These are phyloP conservation scores for Toxotes lorentzi DNA, from an alignment of 2,797 vertebrate species.

Conservation along the genomic window DNA sequence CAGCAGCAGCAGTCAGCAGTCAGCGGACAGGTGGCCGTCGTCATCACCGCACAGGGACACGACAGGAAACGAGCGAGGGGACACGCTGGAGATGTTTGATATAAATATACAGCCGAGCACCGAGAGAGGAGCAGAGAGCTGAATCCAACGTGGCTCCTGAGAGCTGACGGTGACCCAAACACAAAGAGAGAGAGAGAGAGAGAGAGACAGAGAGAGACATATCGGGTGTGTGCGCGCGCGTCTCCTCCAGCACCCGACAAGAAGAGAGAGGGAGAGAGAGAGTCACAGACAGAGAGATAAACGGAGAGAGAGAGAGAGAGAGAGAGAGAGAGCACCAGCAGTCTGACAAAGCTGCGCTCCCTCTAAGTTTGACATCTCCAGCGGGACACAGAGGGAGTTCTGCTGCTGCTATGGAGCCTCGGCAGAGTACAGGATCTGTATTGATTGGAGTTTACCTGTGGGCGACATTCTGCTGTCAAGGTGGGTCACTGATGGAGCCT, in stretches of 20 bases:
- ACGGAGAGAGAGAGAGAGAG: slow-evolving; percentile 5
- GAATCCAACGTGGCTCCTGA: slow-evolving; percentile 48
- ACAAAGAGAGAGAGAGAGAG: slow-evolving; percentile 30
- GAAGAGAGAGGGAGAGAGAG: slow-evolving; percentile 7
- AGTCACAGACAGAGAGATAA: not conserved
- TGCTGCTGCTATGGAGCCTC: slow-evolving; percentile 65
- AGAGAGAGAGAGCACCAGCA: slow-evolving; percentile 28
- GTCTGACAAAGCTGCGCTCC: slow-evolving; percentile 44
- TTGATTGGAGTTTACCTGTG: slow-evolving; percentile 82
- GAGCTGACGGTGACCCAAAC: slow-evolving; percentile 26
- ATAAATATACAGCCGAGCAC: slow-evolving; percentile 24
- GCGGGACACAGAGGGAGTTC: slow-evolving; percentile 38
- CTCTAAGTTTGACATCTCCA: slow-evolving; percentile 67
- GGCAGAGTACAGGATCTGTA: slow-evolving; percentile 66
- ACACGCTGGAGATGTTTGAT: not conserved
- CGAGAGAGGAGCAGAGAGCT: not conserved
- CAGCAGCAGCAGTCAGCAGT: slow-evolving; percentile 10
- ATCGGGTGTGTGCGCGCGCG: not conserved
- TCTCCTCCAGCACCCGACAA: slow-evolving; percentile 1
- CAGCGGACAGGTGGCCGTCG: slow-evolving; percentile 60
- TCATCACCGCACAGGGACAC: not conserved
- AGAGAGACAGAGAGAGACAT: not conserved
- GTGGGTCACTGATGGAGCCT: slow-evolving; percentile 71
- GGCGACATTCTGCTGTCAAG: slow-evolving; percentile 82
- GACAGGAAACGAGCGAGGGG: slow-evolving; percentile 18